phyloP scores from a whole-genome alignment of 2,888 invertebrate genomes.

The Gymnosoma rotundatum region DNA sequence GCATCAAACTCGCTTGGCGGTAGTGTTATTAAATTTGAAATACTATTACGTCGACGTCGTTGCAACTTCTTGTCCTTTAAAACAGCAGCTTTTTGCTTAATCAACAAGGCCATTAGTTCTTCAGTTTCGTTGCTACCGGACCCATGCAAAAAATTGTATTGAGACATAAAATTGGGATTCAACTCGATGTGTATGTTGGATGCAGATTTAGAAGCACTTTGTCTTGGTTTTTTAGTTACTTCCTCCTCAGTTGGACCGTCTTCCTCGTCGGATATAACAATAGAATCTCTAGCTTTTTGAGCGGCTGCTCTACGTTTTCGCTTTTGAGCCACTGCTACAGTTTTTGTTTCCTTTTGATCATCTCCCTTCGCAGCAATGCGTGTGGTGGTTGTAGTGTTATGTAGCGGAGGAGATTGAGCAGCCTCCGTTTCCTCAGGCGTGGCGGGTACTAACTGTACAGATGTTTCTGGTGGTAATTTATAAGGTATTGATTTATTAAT shows the following conservation, averaged over 20 bases:
- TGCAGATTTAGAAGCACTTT: conserved; percentile 42
- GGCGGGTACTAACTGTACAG: conserved; percentile 80
- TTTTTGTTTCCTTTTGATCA: conserved; percentile 55
- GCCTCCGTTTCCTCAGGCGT: conserved; percentile 74
- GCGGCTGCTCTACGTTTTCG: conserved; percentile 60
- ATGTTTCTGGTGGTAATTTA: conserved; percentile 81
- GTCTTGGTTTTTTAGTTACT: conserved; percentile 60
- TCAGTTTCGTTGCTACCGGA: conserved; percentile 72
- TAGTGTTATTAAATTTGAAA: conserved; percentile 58
- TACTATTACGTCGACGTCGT: conserved; percentile 73
- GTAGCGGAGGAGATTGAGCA: conserved; percentile 20
- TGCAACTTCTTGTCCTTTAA: conserved; percentile 53
- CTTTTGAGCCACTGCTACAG: conserved; percentile 27
- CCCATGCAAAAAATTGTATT: conserved; percentile 65
- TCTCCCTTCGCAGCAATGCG: conserved; percentile 51
- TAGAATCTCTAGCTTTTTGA: conserved; percentile 64
- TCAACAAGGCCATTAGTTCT: conserved; percentile 76
- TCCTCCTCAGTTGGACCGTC: conserved; percentile 39
- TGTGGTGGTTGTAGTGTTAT: conserved; percentile 15
- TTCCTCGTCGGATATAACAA: conserved; percentile 75
- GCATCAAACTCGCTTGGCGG: conserved; percentile 72
- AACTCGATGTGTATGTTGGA: conserved; percentile 64
- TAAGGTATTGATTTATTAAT: conserved; percentile 78
- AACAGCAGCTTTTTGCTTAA: conserved; percentile 76
- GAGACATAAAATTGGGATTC: conserved; percentile 64